A percentile compares a stretch with the other conserved stretches of the same genome.
phyloP scores from a whole-genome alignment of 2,888 invertebrate genomes.

The Ochropacha duplaris region DNA sequence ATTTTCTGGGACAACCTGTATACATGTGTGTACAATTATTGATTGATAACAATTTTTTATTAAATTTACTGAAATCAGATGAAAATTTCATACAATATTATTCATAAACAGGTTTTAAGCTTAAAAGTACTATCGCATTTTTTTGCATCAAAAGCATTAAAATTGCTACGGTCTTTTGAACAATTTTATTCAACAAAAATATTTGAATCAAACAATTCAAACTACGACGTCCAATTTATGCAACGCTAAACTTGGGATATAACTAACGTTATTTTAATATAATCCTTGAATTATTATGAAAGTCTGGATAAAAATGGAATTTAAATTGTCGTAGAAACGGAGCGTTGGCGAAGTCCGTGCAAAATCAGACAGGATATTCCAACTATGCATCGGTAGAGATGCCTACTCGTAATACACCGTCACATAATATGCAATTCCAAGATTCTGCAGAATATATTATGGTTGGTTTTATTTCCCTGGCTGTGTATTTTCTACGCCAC shows the following conservation, averaged over 20 bases:
- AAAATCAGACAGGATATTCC: conserved; percentile 9
- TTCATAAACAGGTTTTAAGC: too few relatives aligned
- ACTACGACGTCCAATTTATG: not conserved
- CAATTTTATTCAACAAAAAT: not conserved
- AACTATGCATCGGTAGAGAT: conserved; percentile 9
- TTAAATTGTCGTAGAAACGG: conserved; percentile 18
- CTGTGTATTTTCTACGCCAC: not conserved
- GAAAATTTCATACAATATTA: too few relatives aligned
- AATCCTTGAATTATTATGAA: conserved; percentile 24
- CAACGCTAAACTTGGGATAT: conserved; percentile 5
- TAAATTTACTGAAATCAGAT: too few relatives aligned
- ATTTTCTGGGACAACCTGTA: too few relatives aligned
- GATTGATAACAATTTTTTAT: too few relatives aligned
- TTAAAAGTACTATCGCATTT: not conserved
- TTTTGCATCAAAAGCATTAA: too few relatives aligned
- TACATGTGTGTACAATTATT: too few relatives aligned
- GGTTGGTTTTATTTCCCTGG: not conserved
- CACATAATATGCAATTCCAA: not conserved
- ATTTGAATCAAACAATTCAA: not conserved
- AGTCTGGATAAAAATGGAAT: conserved; percentile 22
- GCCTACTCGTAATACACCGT: not conserved
- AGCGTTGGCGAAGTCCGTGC: conserved; percentile 5
- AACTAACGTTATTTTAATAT: conserved; percentile 8
- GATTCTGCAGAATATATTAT: not conserved
- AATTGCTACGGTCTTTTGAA: not conserved